phyloP scores from a whole-genome alignment of 92 coral and sea anemone species.

The Montipora capitata region DNA sequence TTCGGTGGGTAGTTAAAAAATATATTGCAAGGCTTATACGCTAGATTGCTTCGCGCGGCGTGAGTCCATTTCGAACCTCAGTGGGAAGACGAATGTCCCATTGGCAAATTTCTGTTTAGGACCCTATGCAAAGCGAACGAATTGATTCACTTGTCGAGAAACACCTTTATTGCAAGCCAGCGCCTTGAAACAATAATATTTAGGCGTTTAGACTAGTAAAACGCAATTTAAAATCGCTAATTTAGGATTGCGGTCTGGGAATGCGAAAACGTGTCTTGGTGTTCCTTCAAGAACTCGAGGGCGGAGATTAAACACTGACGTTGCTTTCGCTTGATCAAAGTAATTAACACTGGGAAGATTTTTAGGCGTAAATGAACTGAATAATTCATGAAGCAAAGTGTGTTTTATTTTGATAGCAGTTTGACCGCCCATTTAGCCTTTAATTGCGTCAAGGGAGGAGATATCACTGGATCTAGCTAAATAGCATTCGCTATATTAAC shows the following conservation, averaged over 20 bases:
- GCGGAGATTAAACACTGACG: constrained; percentile 53
- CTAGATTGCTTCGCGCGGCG: constrained; percentile 21
- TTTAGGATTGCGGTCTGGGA: background rate
- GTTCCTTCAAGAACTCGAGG: constrained; percentile 27
- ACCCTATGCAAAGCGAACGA: background rate
- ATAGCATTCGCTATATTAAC: constrained; percentile 51
- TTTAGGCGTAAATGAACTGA: constrained; percentile 87
- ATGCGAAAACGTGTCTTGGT: background rate
- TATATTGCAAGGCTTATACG: background rate
- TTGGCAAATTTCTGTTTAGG: constrained; percentile 30
- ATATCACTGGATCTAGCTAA: constrained; percentile 15
- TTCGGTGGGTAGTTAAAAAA: constrained; percentile 5
- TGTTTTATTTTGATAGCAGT: constrained; percentile 58
- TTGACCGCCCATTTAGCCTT: constrained; percentile 45
- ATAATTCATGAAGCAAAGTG: constrained; percentile 79
- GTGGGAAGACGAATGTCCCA: constrained; percentile 9
- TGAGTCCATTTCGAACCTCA: constrained; percentile 30
- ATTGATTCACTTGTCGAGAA: background rate
- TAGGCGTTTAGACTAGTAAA: background rate
- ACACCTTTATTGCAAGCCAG: background rate
- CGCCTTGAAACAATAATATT: background rate
- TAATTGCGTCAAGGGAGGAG: constrained; percentile 52
- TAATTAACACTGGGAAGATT: constrained; percentile 85
- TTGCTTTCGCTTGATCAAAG: constrained; percentile 62
- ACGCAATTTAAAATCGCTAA: background rate